phyloP scores from a whole-genome alignment of 23 tunicate genomes.

The Styela plicata region DNA sequence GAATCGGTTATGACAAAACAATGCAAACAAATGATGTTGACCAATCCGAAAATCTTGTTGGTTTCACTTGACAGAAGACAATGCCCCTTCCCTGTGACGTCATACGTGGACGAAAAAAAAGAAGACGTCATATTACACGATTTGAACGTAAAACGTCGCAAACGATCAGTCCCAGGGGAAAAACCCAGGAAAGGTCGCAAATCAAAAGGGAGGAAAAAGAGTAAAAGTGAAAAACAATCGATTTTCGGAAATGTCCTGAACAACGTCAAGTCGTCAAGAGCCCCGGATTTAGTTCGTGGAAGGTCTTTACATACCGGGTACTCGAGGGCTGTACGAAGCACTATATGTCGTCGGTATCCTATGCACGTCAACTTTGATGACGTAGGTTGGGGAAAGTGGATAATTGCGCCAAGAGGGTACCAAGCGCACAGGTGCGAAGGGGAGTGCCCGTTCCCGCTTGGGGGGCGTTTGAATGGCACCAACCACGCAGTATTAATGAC shows the following conservation, averaged over 20 bases:
- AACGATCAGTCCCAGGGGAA: neutral
- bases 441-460: constrained; percentile 73
- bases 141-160: neutral
- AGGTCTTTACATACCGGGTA: neutral
- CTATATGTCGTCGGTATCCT: constrained; percentile 53
- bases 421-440: constrained; percentile 81
- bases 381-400: constrained; percentile 80
- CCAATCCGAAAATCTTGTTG: constrained; percentile 4
- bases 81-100: constrained; percentile 16
- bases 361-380: constrained; percentile 68
- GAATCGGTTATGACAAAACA: neutral
- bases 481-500: constrained; percentile 71
- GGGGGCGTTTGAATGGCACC: constrained; percentile 57
- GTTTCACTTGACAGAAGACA: constrained; percentile 6
- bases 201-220: neutral
- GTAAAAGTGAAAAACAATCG: neutral
- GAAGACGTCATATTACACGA: neutral
- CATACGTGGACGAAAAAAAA: neutral
- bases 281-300: neutral
- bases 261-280: neutral
- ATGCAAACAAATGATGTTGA: neutral
- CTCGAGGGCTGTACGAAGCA: constrained; percentile 25
- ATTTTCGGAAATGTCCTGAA: neutral
- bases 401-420: constrained; percentile 71
- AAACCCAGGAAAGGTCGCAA: neutral